Conservation (phyloP, 2,113 vertebrate species). For the Sturnira hondurensis region DNA sequence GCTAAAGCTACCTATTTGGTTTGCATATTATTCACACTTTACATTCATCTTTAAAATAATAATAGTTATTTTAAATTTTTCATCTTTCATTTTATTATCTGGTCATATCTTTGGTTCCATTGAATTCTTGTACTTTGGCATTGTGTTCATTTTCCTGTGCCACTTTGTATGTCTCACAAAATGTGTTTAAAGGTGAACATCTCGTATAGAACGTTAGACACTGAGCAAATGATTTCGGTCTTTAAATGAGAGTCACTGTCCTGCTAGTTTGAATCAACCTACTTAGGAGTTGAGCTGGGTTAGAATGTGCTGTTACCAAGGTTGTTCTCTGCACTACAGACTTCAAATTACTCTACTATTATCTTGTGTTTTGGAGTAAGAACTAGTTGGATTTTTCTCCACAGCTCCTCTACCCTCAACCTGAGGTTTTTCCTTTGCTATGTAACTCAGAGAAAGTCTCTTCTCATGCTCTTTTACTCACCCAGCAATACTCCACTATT, state of each 20-base stretch:
- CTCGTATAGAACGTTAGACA: not conserved
- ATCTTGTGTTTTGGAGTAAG: not conserved
- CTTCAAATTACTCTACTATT: not conserved
- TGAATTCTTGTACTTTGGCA: not conserved
- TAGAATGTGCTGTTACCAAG: not conserved
- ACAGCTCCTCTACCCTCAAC: not conserved
- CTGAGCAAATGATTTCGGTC: not conserved
- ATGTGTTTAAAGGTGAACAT: not conserved
- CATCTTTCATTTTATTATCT: not conserved
- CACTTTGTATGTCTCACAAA: not conserved
- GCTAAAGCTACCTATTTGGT: not conserved
- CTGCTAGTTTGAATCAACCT: not conserved
- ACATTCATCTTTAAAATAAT: not conserved
- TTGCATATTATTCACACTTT: not conserved
- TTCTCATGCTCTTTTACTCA: not conserved
- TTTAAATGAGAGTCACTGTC: not conserved
- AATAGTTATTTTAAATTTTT: not conserved
- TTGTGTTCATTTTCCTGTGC: not conserved
- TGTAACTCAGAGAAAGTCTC: not conserved
- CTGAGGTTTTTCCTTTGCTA: not conserved
- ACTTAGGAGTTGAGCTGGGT: not conserved
- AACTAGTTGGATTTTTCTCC: not conserved
- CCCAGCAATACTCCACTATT: not conserved
- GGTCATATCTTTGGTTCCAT: not conserved
- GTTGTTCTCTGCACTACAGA: not conserved